Conservation (phyloP, 2,113 vertebrate genomes). For the Chelonoidis abingdonii region DNA sequence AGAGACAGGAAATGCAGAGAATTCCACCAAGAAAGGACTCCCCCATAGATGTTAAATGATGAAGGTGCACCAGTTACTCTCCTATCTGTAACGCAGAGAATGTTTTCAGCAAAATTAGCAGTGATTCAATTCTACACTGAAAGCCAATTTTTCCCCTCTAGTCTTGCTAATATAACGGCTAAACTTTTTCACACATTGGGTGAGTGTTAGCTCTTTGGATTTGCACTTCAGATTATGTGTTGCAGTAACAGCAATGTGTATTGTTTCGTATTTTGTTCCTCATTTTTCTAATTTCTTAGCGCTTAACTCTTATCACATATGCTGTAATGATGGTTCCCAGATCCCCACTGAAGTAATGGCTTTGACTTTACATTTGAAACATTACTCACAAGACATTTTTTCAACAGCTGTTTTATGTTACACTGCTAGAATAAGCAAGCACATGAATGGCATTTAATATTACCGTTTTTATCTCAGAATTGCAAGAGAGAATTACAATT, state of each 20-base stretch:
- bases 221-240: conserved; percentile 35
- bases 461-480: not conserved
- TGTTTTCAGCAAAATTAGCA: conserved; percentile 38
- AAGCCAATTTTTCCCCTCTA: conserved; percentile 5
- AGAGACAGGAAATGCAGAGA: conserved; percentile 38
- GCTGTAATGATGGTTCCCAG: not conserved
- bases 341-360: not conserved
- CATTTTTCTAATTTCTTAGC: not conserved
- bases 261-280: not conserved
- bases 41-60: conserved; percentile 5
- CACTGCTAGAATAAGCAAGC: not conserved
- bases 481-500: not conserved
- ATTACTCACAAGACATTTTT: not conserved
- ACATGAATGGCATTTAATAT: not conserved
- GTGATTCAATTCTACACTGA: not conserved
- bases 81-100: not conserved
- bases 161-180: not conserved
- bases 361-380: not conserved
- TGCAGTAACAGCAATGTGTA: not conserved
- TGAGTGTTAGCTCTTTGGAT: conserved; percentile 45
- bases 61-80: not conserved
- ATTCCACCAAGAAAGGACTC: conserved; percentile 38
- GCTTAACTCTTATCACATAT: not conserved
- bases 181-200: not conserved
- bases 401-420: not conserved